A percentile compares a stretch with the other conserved stretches of the same genome.
phyloP scores from a whole-genome alignment of 2,797 vertebrate species.

The Echeneis naucrates region DNA sequence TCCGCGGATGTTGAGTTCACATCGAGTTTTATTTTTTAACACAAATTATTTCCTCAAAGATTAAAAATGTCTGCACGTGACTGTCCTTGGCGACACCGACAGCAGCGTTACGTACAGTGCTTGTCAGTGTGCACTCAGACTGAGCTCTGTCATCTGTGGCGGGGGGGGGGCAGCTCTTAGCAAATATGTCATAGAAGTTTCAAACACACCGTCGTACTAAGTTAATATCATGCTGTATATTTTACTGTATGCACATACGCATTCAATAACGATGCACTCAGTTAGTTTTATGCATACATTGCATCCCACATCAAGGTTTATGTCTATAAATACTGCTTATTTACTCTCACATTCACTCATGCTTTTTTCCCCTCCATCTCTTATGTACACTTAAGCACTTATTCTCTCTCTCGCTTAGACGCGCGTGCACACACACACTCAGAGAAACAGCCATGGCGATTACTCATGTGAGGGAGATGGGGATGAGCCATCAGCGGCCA shows the following conservation, averaged over 20 bases:
- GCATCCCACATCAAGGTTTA: constrained; percentile 9
- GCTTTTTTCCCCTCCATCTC: constrained; percentile 25
- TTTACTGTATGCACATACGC: background rate
- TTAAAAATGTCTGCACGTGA: background rate
- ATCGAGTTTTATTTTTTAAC: background rate
- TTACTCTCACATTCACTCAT: constrained; percentile 4
- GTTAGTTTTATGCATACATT: constrained; percentile 11
- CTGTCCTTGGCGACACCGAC: too few species aligned
- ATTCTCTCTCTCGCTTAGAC: constrained; percentile 3
- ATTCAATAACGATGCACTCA: constrained; percentile 28
- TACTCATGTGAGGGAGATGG: constrained; percentile 73
- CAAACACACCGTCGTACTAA: constrained; percentile 33
- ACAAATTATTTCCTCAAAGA: background rate
- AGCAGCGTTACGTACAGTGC: too few species aligned
- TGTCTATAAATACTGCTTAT: constrained; percentile 6
- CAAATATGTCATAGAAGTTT: constrained; percentile 42
- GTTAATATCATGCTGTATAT: constrained; percentile 33
- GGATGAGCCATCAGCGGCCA: constrained; percentile 77
- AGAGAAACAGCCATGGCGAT: constrained; percentile 60
- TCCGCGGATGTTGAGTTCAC: background rate
- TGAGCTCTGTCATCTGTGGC: constrained; percentile 51
- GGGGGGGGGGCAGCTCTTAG: constrained; percentile 49
- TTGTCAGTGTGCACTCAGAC: too few species aligned
- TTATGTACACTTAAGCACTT: constrained; percentile 27
- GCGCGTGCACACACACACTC: constrained; percentile 19